phyloP scores from a whole-genome alignment of 2,797 vertebrate species.

The Tangara arthus region DNA sequence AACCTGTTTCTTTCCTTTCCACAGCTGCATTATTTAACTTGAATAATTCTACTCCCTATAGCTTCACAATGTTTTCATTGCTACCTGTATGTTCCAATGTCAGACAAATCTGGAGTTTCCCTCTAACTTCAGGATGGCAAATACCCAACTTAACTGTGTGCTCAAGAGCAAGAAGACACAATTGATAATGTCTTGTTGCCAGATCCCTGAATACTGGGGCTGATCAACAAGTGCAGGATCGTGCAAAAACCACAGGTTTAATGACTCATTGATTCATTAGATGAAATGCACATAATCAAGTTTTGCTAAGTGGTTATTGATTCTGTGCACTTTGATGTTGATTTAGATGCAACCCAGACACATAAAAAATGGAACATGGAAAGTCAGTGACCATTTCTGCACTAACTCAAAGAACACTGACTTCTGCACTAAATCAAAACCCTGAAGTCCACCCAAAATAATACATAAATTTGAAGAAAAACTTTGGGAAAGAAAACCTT shows the following conservation, averaged over 20 bases:
- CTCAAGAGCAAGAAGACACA: neutral
- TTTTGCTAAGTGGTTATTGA: conserved; percentile 38
- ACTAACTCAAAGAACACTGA: neutral
- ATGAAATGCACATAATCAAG: conserved; percentile 23
- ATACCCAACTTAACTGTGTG: neutral
- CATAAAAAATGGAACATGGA: neutral
- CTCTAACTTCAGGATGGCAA: neutral
- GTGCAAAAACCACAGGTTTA: neutral
- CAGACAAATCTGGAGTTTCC: neutral
- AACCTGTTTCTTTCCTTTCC: neutral
- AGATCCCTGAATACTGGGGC: neutral
- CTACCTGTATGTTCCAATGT: neutral
- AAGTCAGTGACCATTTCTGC: neutral
- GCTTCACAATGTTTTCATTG: neutral
- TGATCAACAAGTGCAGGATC: neutral
- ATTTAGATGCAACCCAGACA: neutral
- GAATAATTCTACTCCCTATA: neutral
- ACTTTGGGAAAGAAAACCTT: neutral
- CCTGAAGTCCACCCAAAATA: neutral
- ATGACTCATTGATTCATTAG: conserved; percentile 14
- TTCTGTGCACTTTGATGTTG: neutral
- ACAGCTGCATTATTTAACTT: neutral
- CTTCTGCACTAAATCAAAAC: neutral
- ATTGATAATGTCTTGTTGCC: neutral
- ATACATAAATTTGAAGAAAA: neutral